phyloP scores from a whole-genome alignment of 1,140 invertebrate species.

The Lordiphosa clarofinis region DNA sequence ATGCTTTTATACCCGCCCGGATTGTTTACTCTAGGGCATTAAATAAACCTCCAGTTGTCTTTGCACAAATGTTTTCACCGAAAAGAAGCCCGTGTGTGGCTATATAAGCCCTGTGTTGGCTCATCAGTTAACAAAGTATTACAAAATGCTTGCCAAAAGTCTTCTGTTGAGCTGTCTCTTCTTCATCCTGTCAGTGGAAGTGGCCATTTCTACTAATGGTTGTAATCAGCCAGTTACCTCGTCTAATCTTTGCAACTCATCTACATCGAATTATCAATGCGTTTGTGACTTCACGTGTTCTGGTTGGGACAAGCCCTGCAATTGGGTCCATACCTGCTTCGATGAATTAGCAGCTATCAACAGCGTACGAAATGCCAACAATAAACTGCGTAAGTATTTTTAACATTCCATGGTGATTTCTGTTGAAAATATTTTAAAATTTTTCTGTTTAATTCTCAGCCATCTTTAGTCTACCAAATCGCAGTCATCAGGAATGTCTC shows the following conservation, averaged over 20 bases:
- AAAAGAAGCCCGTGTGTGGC: background rate
- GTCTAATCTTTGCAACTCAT: background rate
- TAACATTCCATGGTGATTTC: too few species aligned
- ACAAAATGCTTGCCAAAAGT: background rate
- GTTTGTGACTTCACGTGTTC: conserved; percentile 40
- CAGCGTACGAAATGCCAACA: background rate
- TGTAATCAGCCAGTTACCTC: conserved; percentile 5
- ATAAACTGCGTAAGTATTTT: conserved; percentile 25
- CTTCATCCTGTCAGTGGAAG: background rate
- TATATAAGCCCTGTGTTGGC: conserved; percentile 1
- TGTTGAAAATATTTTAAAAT: too few species aligned
- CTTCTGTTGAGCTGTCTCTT: background rate
- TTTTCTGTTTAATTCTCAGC: background rate
- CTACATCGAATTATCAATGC: conserved; percentile 6
- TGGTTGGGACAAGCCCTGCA: conserved; percentile 37
- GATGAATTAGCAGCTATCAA: conserved; percentile 18
- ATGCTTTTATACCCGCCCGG: background rate
- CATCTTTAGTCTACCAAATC: conserved; percentile 14
- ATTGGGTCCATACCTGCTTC: conserved; percentile 23
- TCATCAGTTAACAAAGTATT: background rate
- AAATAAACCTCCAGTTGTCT: background rate
- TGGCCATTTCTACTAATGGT: background rate
- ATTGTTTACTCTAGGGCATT: conserved; percentile 1
- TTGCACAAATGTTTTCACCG: conserved; percentile 6
- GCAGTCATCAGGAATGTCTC: conserved; percentile 12